Percentiles rank a stretch among this genome's conserved stretches.
These are phyloP conservation scores for Megaustenia siamemsis DNA, from an alignment of 2,888 invertebrate genomes.

Conservation along the genomic window DNA sequence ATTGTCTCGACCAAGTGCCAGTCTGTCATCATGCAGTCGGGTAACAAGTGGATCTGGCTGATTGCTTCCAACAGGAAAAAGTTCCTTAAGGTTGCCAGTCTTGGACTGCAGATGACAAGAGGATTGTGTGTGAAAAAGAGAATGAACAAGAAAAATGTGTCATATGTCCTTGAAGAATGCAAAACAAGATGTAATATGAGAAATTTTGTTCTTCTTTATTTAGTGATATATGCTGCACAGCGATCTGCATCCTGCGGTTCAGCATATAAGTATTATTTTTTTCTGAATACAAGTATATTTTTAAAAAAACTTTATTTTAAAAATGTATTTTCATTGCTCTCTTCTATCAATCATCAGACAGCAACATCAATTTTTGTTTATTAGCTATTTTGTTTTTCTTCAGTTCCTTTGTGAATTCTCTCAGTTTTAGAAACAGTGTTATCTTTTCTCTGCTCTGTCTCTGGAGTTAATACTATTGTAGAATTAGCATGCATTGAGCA, in stretches of 20 bases:
- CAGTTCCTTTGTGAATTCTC: no score
- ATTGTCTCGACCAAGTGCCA: constrained; percentile 92
- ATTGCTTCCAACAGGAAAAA: constrained; percentile 85
- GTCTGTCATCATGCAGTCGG: constrained; percentile 75
- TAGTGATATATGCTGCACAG: no score
- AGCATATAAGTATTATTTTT: no score
- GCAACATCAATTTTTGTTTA: background rate
- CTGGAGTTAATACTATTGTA: no score
- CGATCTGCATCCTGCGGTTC: no score
- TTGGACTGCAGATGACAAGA: constrained; percentile 68
- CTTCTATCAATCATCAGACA: background rate
- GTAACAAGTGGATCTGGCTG: constrained; percentile 80
- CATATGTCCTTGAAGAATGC: background rate
- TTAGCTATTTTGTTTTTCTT: background rate
- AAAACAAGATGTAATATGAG: no score
- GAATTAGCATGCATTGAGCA: no score
- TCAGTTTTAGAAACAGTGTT: no score
- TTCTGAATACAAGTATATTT: no score
- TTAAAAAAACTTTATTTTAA: background rate
- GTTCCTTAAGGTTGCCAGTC: constrained; percentile 86
- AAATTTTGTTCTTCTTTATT: no score
- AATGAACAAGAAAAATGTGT: background rate
- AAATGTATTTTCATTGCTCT: background rate
- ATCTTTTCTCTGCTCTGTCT: no score
- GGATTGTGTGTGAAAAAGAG: background rate